Conservation (phyloP, 2,888 invertebrate species). For the Axea sp. region DNA sequence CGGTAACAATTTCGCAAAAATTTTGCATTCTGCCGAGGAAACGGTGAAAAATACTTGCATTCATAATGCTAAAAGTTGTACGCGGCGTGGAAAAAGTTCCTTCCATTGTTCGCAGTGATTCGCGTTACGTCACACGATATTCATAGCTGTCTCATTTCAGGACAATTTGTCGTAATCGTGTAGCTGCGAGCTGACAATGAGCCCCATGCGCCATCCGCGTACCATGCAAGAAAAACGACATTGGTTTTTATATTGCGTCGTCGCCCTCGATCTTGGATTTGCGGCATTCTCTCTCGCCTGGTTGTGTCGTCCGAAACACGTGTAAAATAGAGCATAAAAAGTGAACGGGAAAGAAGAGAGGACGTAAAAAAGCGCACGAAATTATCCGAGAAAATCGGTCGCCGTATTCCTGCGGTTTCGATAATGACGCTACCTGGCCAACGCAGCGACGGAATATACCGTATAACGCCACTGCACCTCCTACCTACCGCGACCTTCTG, state of each 20-base stretch:
- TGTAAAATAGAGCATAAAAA: slow-evolving; percentile 50
- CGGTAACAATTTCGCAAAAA: too few relatives aligned
- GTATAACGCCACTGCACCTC: slow-evolving; percentile 28
- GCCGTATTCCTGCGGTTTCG: slow-evolving; percentile 57
- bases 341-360: slow-evolving; percentile 16
- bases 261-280: slow-evolving; percentile 32
- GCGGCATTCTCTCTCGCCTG: slow-evolving; percentile 20
- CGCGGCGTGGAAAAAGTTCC: too few relatives aligned
- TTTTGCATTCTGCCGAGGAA: too few relatives aligned
- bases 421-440: slow-evolving; percentile 60
- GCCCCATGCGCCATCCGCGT: slow-evolving; percentile 7
- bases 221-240: slow-evolving; percentile 23
- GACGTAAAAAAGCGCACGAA: slow-evolving; percentile 44
- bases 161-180: slow-evolving; percentile 34
- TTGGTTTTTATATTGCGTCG: slow-evolving; percentile 33
- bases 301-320: slow-evolving; percentile 38
- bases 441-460: slow-evolving; percentile 35
- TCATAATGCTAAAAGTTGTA: too few relatives aligned
- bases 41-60: too few relatives aligned
- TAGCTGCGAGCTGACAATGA: slow-evolving; percentile 26
- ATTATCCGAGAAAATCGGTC: slow-evolving; percentile 62
- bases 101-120: background rate
- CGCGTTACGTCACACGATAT: background rate
- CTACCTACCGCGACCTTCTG: slow-evolving; percentile 35
- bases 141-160: slow-evolving; percentile 11